Evolutionary conservation across 1,140 invertebrate species (phyloP), one percentile per base, ranked within the genome.

Genomic region (Aphelenchoides besseyi): DNA sequence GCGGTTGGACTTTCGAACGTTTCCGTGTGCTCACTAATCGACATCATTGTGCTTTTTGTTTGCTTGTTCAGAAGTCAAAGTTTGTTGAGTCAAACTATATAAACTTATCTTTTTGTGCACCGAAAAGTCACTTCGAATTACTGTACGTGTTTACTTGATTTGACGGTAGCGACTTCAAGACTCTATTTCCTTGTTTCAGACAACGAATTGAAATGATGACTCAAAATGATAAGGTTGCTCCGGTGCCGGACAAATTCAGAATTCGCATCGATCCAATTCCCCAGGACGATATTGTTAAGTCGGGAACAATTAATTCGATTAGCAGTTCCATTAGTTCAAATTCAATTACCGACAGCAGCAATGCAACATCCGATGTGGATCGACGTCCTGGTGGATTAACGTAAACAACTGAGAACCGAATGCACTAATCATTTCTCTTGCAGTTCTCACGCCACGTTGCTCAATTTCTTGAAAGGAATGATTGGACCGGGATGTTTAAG

Each of bases 401-500:
- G 55, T 59, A 18, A 59, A 23, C n/a, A 8, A 8, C n/a, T 41
- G 5, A n/a, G n/a, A 41, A n/a, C 37, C 37, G n/a, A 41, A 41
- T 8, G n/a, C 5, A 41, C 37, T n/a, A n/a, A n/a, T n/a, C n/a
- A n/a, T n/a, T n/a, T 48, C 41, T 23, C 23, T 48, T 23, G 41
- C 41, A 16, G 12, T 48, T 48, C 41, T 48, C 23, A 16, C 41
- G 12, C 23, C 41, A 12, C 12, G 12, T 48, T 48, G 23, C 12
- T 59, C 55, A 18, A 8, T 59, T 59, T 33, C 5, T 8, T 59
- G 5, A 8, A 69, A 32, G 80, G 80, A 33, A 82, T 82, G 81
- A 79, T 82, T 54, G 80, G 80, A 9, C 81, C 80, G 5, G 80
- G 80, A 12, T 82, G 80, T 72, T 66, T 82, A 29, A 72, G 73